Evolutionary conservation across 2,888 invertebrate species (phyloP).

Genomic region (Laspeyria flexula): DNA sequence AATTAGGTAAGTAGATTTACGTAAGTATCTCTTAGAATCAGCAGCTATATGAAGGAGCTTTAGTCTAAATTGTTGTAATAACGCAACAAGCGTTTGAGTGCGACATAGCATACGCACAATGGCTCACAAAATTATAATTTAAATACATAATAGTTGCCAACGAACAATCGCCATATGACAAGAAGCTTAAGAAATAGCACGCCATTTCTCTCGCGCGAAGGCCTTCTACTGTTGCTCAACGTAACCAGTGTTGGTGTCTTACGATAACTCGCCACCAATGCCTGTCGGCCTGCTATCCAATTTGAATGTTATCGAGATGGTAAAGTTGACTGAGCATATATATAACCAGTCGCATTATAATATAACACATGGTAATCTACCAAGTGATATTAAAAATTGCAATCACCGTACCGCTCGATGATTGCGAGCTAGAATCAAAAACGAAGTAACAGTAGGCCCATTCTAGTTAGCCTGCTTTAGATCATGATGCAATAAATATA

Average conservation of each 20-base stretch:
- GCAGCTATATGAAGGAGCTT: too few relatives aligned
- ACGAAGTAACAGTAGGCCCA: too few relatives aligned
- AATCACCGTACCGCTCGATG: not conserved
- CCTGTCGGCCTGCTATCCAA: constrained; percentile 44
- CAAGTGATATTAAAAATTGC: constrained; percentile 5
- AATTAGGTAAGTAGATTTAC: not conserved
- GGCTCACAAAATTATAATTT: constrained; percentile 58
- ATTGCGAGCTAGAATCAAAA: too few relatives aligned
- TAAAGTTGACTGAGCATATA: constrained; percentile 12
- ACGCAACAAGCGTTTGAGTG: constrained; percentile 30
- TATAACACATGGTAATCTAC: too few relatives aligned
- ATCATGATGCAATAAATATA: not conserved
- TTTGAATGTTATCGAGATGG: constrained; percentile 37
- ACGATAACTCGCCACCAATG: constrained; percentile 45
- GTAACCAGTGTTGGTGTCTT: constrained; percentile 52
- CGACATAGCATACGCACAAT: constrained; percentile 40
- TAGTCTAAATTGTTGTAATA: constrained; percentile 45
- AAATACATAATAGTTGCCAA: constrained; percentile 50
- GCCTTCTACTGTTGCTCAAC: constrained; percentile 79
- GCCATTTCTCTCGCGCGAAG: constrained; percentile 79
- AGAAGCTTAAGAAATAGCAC: constrained; percentile 73
- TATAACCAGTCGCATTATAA: not conserved
- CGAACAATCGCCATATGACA: constrained; percentile 73
- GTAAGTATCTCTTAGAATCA: too few relatives aligned
- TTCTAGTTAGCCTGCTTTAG: too few relatives aligned